Percentiles rank a stretch among this genome's conserved stretches.
These are phyloP conservation scores for Sminthurinus signatus DNA, from an alignment of 1,140 invertebrate genomes.

Conservation along the genomic window DNA sequence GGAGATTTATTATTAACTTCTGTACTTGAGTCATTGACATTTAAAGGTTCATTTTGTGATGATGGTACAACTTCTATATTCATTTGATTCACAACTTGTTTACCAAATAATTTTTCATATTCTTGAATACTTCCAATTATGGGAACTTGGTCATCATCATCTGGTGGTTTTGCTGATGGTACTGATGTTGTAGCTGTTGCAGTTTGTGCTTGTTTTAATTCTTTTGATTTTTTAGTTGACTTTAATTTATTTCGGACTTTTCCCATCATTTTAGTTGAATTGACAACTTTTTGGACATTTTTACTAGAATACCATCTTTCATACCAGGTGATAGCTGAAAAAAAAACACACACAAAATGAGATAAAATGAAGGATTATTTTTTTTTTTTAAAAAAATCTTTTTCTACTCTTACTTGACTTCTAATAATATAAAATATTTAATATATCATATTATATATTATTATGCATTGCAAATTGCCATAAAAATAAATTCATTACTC, in stretches of 20 bases:
- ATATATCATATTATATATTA: no score
- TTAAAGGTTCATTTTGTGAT: not conserved
- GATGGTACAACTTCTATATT: not conserved
- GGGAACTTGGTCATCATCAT: slow-evolving; percentile 18
- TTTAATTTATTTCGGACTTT: slow-evolving; percentile 43
- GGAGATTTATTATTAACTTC: not conserved
- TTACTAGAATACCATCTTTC: slow-evolving; percentile 44
- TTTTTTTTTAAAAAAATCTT: no score
- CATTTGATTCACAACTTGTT: slow-evolving; percentile 24
- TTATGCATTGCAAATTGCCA: no score
- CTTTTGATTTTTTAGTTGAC: not conserved
- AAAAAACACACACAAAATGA: no score
- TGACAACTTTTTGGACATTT: slow-evolving; percentile 43
- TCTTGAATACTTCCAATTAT: slow-evolving; percentile 44
- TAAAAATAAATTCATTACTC: no score
- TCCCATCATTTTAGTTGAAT: slow-evolving; percentile 42
- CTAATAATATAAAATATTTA: no score
- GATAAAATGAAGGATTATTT: no score
- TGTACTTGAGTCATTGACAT: not conserved
- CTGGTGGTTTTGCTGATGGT: not conserved
- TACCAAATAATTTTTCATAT: slow-evolving; percentile 42
- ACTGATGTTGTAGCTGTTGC: not conserved
- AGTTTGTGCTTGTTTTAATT: not conserved
- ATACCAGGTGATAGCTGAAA: slow-evolving; percentile 43
- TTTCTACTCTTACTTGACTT: no score